Evolutionary conservation across 1,140 invertebrate genomes (phyloP).

Genomic region (Pararge aegeria): DNA sequence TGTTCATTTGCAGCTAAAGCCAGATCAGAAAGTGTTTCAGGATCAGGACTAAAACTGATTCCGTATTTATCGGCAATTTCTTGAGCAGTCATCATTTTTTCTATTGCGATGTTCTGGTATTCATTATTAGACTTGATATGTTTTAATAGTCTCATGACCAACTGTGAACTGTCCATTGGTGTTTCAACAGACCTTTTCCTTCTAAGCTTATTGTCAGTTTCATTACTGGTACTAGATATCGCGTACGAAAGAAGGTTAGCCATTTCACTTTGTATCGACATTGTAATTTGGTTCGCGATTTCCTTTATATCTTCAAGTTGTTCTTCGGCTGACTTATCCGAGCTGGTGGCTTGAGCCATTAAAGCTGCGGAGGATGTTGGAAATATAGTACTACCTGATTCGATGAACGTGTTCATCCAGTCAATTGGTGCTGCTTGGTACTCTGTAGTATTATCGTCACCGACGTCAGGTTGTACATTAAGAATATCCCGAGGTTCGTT

Average conservation of each 20-base stretch:
- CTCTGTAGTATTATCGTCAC: constrained; percentile 36
- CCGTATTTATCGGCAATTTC: constrained; percentile 72
- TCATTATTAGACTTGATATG: constrained; percentile 71
- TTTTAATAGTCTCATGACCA: constrained; percentile 61
- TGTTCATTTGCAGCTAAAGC: constrained; percentile 61
- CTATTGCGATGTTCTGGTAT: constrained; percentile 69
- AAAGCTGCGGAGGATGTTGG: constrained; percentile 48
- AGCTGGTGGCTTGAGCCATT: constrained; percentile 53
- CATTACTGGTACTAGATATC: constrained; percentile 35
- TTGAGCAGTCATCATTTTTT: constrained; percentile 74
- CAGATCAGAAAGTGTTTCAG: constrained; percentile 59
- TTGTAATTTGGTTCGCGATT: constrained; percentile 54
- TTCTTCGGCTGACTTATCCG: constrained; percentile 58
- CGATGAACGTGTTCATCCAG: constrained; percentile 46
- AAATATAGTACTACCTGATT: constrained; percentile 36
- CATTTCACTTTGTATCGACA: constrained; percentile 59
- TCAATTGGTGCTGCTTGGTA: constrained; percentile 37
- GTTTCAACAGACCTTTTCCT: constrained; percentile 55
- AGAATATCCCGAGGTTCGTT: constrained; percentile 13
- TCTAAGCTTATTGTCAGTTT: constrained; percentile 39
- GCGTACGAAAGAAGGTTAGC: constrained; percentile 54
- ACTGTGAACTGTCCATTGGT: constrained; percentile 58
- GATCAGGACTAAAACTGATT: constrained; percentile 61
- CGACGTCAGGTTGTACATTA: constrained; percentile 24
- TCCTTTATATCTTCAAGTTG: constrained; percentile 64